Evolutionary conservation across 1,140 invertebrate species (phyloP).

Genomic region (Lucilia cuprina): DNA sequence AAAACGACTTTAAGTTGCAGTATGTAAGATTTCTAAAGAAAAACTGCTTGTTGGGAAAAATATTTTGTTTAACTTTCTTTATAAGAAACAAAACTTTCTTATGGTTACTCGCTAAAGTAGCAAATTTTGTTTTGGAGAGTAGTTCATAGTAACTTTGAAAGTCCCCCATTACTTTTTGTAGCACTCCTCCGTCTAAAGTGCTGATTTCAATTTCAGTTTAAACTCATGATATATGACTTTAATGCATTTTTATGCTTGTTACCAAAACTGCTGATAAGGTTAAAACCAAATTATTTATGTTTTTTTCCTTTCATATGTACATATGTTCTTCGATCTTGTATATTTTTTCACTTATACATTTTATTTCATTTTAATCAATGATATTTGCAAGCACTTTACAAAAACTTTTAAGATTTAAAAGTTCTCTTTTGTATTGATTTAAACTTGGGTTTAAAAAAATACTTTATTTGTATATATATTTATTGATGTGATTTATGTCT

Average conservation of each 20-base stretch:
- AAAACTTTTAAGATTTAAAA: background rate
- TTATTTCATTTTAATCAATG: background rate
- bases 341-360: background rate
- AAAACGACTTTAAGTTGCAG: too few species aligned
- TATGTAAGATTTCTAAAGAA: too few species aligned
- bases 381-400: background rate
- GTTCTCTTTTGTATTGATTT: too few species aligned
- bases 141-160: too few species aligned
- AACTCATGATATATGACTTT: conserved; percentile 26
- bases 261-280: conserved; percentile 29
- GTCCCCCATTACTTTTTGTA: too few species aligned
- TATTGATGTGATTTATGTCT: background rate
- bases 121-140: too few species aligned
- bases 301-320: background rate
- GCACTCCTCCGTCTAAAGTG: too few species aligned
- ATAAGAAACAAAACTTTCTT: too few species aligned
- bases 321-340: background rate
- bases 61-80: too few species aligned
- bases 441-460: background rate
- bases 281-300: conserved; percentile 9
- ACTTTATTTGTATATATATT: background rate
- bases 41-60: too few species aligned
- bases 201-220: background rate
- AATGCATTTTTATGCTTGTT: conserved; percentile 29
- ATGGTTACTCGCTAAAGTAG: too few species aligned